Conservation (phyloP, 2,113 vertebrate species). For the Gopherus flavomarginatus region DNA sequence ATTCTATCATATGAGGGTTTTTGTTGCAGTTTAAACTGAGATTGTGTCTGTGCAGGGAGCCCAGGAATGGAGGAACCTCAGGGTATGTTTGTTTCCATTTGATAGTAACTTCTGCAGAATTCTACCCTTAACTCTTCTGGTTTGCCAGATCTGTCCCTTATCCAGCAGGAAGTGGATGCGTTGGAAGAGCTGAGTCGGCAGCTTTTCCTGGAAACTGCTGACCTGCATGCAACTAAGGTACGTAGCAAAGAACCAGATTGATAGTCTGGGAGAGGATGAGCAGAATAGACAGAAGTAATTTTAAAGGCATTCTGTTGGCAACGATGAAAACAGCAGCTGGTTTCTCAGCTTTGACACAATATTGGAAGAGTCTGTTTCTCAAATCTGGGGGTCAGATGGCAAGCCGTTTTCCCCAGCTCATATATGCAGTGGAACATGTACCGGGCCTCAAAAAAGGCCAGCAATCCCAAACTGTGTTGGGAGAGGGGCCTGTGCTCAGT, state of each 20-base stretch:
- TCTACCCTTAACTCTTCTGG: slow-evolving; percentile 77
- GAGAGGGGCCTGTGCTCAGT: not conserved
- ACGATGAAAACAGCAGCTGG: not conserved
- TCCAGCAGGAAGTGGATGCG: slow-evolving; percentile 98
- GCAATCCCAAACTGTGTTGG: not conserved
- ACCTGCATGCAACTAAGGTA: slow-evolving; percentile 97
- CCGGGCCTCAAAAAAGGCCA: not conserved
- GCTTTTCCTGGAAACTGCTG: slow-evolving; percentile 97
- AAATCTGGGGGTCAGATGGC: not conserved
- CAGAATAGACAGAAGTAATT: not conserved
- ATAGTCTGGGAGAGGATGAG: not conserved
- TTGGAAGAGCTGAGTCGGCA: slow-evolving; percentile 97
- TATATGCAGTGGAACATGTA: not conserved
- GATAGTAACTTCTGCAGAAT: slow-evolving; percentile 10
- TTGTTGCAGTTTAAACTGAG: not conserved
- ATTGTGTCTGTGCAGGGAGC: not conserved
- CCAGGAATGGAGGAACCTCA: not conserved
- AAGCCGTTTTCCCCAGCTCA: not conserved
- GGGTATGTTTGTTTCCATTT: not conserved
- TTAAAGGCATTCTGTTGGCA: not conserved
- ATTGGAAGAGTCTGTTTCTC: not conserved
- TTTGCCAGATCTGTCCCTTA: slow-evolving; percentile 90
- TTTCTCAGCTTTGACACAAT: not conserved
- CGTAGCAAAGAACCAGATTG: not conserved
- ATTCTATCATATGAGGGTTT: not conserved